A percentile compares a stretch with the other conserved stretches of the same genome.
These are phyloP conservation scores for Amia ocellicauda DNA, from an alignment of 2,113 vertebrate genomes.

Conservation along the genomic window DNA sequence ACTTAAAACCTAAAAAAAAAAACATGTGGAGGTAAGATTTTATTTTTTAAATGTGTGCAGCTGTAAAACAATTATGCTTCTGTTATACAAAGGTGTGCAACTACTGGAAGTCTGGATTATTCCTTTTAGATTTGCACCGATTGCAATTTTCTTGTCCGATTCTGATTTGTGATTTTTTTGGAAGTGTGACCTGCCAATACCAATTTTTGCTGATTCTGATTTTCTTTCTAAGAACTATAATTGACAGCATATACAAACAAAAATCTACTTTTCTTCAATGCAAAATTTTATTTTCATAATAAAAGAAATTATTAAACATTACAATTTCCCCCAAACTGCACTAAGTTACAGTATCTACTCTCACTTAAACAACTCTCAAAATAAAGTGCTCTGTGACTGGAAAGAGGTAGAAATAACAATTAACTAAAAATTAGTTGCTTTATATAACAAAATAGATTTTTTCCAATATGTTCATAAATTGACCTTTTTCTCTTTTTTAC, in stretches of 20 bases:
- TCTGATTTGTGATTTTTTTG: no score
- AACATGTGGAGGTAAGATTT: no score
- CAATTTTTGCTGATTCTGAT: not conserved
- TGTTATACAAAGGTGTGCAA: no score
- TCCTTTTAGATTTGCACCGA: no score
- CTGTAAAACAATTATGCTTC: no score
- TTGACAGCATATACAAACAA: no score
- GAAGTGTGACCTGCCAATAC: no score
- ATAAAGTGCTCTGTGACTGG: not conserved
- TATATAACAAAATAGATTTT: not conserved
- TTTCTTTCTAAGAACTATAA: slow-evolving; percentile 5
- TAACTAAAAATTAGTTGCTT: slow-evolving; percentile 1
- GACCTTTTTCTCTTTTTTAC: slow-evolving; percentile 4
- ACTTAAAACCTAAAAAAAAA: no score
- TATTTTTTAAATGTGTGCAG: no score
- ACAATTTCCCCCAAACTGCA: slow-evolving; percentile 2
- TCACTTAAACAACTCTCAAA: not conserved
- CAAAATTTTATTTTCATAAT: not conserved
- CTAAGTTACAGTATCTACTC: not conserved
- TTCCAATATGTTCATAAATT: not conserved
- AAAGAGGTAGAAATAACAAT: slow-evolving; percentile 1
- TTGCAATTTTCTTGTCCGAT: no score
- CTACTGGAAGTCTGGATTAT: no score
- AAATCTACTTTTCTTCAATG: no score
- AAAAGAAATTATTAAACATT: not conserved